Evolutionary conservation across 2,113 vertebrate species (phyloP), one percentile per base, ranked within the genome.

Genomic region (Megalops atlanticus): DNA sequence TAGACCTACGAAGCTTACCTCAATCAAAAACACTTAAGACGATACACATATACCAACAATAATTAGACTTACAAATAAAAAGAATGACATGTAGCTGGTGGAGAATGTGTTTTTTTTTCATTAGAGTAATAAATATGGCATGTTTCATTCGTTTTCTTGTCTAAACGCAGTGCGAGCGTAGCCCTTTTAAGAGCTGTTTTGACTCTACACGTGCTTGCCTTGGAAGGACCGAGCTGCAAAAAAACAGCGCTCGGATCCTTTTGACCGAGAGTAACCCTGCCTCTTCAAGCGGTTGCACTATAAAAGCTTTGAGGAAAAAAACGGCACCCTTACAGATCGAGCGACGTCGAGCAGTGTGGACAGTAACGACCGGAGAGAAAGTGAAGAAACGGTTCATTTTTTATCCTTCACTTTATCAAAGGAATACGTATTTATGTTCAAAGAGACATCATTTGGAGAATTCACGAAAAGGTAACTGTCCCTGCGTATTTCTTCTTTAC

Each of bases 231-330:
- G 90, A 84, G 90, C 92, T 86, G 90, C 91, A 88, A 88, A 92
- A 89, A 90, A 89, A 90, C 87, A 69, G 18, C 36, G n/a, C 81
- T 39, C 69, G 58, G 43, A 76, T 72, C 81, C 11, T 1, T 85
- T 41, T 92, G 93, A 96, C 96, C 96, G 96, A 64, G 80, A 95
- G 93, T 96, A 95, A 96, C 96, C 96, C 89, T 90, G 21, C 76
- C 85, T 38, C 82, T 82, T 35, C 85, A 0, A 91, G 85, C 47
- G 85, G 14, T 83, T 5, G 84, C 83, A 54, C 88, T 96, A 96
- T 96, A 96, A 95, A 96, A 94, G 88, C 90, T 84, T 88, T 84
- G 89, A 91, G 78, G 88, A 88, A 83, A 87, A 92, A 86, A 88
- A 82, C 79, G 64, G 78, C 81, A 52, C 45, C 84, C 88, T 87